A percentile compares a stretch with the other conserved stretches of the same genome.
Evolutionary conservation across 2,888 invertebrate genomes (phyloP).

Genomic region (Masnerella sp.): DNA sequence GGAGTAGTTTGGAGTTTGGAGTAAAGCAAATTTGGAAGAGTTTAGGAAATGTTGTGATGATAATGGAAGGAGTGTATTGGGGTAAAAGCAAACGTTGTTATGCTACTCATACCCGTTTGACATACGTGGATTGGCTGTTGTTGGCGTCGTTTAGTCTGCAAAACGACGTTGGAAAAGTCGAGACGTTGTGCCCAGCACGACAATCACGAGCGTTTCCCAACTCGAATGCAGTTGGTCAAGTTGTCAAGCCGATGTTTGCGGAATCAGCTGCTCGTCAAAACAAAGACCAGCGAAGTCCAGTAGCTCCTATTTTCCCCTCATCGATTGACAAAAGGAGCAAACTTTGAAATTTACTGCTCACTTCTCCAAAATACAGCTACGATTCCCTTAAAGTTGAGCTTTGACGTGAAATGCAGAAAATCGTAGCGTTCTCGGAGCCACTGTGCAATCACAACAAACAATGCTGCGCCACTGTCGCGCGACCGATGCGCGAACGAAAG

Average conservation of each 20-base stretch:
- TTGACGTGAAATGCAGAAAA: too few species aligned
- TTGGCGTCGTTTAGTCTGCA: constrained; percentile 10
- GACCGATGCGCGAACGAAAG: constrained; percentile 71
- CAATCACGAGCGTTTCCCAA: too few species aligned
- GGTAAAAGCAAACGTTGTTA: not conserved
- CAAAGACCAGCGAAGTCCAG: constrained; percentile 62
- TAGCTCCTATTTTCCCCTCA: too few species aligned
- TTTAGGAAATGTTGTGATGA: too few species aligned
- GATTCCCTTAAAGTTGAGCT: too few species aligned
- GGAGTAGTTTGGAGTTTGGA: too few species aligned
- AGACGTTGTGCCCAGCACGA: not conserved
- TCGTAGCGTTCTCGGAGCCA: not conserved
- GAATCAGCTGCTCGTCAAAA: constrained; percentile 74
- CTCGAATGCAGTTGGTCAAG: too few species aligned
- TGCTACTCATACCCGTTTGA: too few species aligned
- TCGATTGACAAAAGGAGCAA: too few species aligned
- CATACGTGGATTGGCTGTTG: constrained; percentile 12
- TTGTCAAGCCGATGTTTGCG: constrained; percentile 55
- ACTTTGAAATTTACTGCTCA: too few species aligned
- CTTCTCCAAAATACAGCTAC: too few species aligned
- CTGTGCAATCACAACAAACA: constrained; percentile 69
- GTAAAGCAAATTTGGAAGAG: too few species aligned
- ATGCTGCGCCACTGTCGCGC: constrained; percentile 71
- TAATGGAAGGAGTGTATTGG: not conserved
- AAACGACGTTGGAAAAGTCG: constrained; percentile 10